Evolutionary conservation across 1,140 invertebrate genomes (phyloP).

Genomic region (Caenorhabditis tropicalis): DNA sequence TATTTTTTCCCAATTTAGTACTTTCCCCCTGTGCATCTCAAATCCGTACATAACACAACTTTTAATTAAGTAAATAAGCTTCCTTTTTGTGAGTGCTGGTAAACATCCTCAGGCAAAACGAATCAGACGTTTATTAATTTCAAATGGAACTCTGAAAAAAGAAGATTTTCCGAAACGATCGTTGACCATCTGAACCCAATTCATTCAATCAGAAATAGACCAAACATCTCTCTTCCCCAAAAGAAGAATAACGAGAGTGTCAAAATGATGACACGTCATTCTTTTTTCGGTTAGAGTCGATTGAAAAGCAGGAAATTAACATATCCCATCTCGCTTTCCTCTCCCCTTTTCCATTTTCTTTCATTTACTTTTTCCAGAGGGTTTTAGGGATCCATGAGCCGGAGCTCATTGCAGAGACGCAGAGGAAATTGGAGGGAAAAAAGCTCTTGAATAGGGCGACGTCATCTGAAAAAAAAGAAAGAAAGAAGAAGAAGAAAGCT

Average conservation of each 20-base stretch:
- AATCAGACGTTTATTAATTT: too few species aligned
- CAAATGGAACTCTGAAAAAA: too few species aligned
- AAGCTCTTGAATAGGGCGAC: slow-evolving; percentile 2
- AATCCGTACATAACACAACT: too few species aligned
- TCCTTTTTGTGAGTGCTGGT: too few species aligned
- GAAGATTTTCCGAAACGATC: too few species aligned
- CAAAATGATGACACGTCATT: slow-evolving; percentile 11
- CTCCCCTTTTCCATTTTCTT: not conserved
- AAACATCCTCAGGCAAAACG: too few species aligned
- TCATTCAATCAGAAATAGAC: not conserved
- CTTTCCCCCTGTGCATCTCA: too few species aligned
- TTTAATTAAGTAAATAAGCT: too few species aligned
- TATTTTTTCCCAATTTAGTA: not conserved
- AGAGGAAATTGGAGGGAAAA: not conserved
- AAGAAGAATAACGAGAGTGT: too few species aligned
- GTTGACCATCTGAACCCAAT: too few species aligned
- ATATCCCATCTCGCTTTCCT: not conserved
- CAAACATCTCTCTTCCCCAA: not conserved
- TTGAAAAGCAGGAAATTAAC: not conserved
- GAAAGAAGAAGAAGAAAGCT: not conserved
- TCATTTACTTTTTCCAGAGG: slow-evolving; percentile 20
- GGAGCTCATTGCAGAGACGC: not conserved
- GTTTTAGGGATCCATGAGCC: not conserved
- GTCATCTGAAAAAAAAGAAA: slow-evolving; percentile 27
- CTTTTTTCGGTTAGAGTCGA: not conserved